These are phyloP conservation scores for Omphaloscelis lunosa DNA, from an alignment of 2,888 invertebrate genomes.

Conservation along the genomic window DNA sequence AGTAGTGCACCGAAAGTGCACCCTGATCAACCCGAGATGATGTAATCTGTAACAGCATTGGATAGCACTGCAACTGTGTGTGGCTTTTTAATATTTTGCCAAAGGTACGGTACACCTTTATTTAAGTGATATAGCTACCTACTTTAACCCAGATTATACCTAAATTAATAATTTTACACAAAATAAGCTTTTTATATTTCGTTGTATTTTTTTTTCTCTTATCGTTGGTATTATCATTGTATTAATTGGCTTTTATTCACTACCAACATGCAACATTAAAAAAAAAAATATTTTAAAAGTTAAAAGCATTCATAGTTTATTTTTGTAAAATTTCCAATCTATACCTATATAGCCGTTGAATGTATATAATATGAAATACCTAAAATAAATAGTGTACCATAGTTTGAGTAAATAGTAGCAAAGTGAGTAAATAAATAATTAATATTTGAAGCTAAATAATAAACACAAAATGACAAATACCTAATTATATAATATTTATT, in stretches of 20 bases:
- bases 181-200: neutral
- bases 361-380: neutral
- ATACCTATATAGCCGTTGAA: neutral
- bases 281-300: neutral
- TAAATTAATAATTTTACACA: neutral
- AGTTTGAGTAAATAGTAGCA: neutral
- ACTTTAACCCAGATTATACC: neutral
- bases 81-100: neutral
- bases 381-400: neutral
- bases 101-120: neutral
- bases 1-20: slow-evolving; percentile 5
- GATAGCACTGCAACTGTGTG: neutral
- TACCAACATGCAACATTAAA: neutral
- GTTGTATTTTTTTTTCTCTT: neutral
- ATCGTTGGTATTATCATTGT: neutral
- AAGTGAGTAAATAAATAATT: neutral
- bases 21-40: slow-evolving; percentile 6
- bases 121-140: neutral
- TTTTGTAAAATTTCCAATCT: neutral
- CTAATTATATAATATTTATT: neutral
- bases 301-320: neutral
- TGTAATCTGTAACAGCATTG: neutral
- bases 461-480: neutral
- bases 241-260: neutral
- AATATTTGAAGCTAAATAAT: no score